Evolutionary conservation across 2,113 vertebrate genomes (phyloP).

Genomic region (Heloderma charlesbogerti): DNA sequence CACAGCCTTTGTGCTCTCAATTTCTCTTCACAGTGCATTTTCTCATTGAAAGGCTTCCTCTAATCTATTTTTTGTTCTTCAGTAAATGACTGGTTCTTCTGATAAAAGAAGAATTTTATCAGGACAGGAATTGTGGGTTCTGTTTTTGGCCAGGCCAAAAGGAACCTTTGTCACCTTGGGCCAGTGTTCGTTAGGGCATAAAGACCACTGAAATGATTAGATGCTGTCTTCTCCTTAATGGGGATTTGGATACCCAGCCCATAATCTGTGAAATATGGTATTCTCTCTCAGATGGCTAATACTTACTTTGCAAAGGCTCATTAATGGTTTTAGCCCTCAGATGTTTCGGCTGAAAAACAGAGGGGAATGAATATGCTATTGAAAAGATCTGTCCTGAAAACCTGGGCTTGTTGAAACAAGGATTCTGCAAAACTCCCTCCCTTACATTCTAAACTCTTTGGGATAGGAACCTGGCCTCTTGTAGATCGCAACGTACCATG

Average conservation of each 20-base stretch:
- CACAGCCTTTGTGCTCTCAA: conserved; percentile 43
- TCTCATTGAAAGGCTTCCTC: conserved; percentile 43
- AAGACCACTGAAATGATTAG: neutral
- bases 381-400: neutral
- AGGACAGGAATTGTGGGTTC: neutral
- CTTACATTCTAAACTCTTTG: neutral
- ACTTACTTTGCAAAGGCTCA: neutral
- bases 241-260: neutral
- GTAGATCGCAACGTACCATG: neutral
- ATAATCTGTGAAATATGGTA: neutral
- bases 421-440: neutral
- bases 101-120: neutral
- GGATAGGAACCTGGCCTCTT: neutral
- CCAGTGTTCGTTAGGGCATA: neutral
- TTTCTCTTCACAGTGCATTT: conserved; percentile 60
- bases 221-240: neutral
- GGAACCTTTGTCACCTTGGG: neutral
- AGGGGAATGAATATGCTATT: neutral
- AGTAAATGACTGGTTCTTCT: conserved; percentile 54
- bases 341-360: neutral
- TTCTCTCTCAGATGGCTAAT: neutral
- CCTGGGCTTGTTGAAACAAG: neutral
- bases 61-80: conserved; percentile 52
- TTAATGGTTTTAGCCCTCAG: neutral
- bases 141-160: conserved; percentile 27